A percentile compares a stretch with the other conserved stretches of the same genome.
phyloP scores from a whole-genome alignment of 1,140 invertebrate genomes.

The Thaumetopoea pityocampa region DNA sequence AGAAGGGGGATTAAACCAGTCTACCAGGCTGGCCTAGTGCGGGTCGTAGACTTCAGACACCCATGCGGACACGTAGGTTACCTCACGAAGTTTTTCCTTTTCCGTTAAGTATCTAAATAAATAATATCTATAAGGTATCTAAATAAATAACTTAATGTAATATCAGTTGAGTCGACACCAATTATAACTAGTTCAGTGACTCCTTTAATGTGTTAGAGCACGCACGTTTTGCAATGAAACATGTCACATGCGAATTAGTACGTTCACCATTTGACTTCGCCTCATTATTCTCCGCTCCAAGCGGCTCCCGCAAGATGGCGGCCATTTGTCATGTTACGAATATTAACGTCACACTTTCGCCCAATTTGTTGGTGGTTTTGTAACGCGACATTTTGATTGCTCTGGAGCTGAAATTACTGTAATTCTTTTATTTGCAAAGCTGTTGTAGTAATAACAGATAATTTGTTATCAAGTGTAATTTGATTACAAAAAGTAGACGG shows the following conservation, averaged over 20 bases:
- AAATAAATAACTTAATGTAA: too few relatives aligned
- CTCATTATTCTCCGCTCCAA: conserved; percentile 18
- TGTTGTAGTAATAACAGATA: conserved; percentile 13
- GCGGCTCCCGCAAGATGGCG: conserved; percentile 30
- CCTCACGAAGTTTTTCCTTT: too few relatives aligned
- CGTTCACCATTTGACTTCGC: conserved; percentile 45
- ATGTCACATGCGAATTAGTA: conserved; percentile 54
- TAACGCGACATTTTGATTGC: conserved; percentile 55
- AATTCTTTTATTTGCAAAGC: conserved; percentile 38
- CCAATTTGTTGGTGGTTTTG: conserved; percentile 53
- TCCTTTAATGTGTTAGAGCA: conserved; percentile 32
- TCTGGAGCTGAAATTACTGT: conserved; percentile 38
- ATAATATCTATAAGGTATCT: too few relatives aligned
- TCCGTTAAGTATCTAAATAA: too few relatives aligned
- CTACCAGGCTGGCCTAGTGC: too few relatives aligned
- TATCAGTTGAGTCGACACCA: too few relatives aligned
- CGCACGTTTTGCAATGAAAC: conserved; percentile 30
- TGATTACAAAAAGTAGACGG: conserved; percentile 13
- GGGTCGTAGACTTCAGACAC: too few relatives aligned
- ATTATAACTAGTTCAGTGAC: too few relatives aligned
- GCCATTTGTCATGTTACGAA: conserved; percentile 60
- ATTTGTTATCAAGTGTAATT: conserved; percentile 16
- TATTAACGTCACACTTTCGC: conserved; percentile 67
- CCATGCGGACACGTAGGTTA: too few relatives aligned
- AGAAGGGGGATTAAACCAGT: too few relatives aligned